Evolutionary conservation across 2,888 invertebrate species (phyloP).

Genomic region (Baccha elongata): DNA sequence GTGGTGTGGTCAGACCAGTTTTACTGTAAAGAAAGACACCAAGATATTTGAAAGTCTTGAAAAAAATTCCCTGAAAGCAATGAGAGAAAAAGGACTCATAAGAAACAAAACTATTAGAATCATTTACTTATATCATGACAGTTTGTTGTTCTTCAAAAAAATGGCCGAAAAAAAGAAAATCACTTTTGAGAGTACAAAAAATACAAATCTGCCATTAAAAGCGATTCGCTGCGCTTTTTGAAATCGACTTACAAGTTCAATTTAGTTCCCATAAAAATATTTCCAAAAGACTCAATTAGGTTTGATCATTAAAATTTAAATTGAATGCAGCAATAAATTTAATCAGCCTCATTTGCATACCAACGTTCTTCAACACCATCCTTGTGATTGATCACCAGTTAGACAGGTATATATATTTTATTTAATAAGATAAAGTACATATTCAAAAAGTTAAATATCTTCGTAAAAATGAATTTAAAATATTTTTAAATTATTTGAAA

Average conservation of each 20-base stretch:
- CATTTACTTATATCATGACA: too few species aligned
- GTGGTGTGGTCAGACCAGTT: neutral
- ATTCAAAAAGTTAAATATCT: neutral
- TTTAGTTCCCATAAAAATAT: too few species aligned
- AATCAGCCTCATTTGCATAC: neutral
- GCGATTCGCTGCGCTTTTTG: too few species aligned
- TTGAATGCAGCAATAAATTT: neutral
- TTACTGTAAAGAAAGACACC: neutral
- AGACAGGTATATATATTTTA: neutral
- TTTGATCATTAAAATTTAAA: too few species aligned
- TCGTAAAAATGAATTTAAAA: neutral
- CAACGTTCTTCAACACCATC: neutral
- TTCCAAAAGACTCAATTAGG: too few species aligned
- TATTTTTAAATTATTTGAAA: neutral
- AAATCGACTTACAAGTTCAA: too few species aligned
- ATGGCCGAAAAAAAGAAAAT: too few species aligned
- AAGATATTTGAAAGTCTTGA: constrained; percentile 5
- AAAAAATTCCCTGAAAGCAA: constrained; percentile 3
- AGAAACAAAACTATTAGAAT: neutral
- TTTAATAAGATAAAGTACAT: neutral
- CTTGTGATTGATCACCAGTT: neutral
- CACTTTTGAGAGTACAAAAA: too few species aligned
- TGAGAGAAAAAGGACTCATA: neutral
- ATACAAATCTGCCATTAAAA: too few species aligned
- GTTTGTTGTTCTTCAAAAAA: too few species aligned